Base-by-base conservation (phyloP, 2,113 vertebrate genomes). In the Stegostoma tigrinum region DNA sequence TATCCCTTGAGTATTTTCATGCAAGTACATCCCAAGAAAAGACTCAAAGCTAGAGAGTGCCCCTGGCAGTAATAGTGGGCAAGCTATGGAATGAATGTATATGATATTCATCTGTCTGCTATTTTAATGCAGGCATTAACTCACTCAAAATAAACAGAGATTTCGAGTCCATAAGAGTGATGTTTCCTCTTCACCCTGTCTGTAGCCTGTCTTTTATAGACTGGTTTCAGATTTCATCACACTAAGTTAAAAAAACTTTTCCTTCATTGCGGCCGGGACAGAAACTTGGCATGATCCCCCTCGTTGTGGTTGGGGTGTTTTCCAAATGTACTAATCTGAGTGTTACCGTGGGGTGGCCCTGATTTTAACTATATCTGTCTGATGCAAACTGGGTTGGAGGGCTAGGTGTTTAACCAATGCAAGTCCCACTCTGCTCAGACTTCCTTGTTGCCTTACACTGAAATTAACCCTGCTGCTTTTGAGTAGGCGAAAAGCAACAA, bases 81-180 rank as follows among this genome's bases (percentile, higher is more conserved):
- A 80, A 95, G 21, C n/a, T 61, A 66, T 66, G 38, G 17, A 67
- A 93, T 7, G 38, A 19, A 91, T 91, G 61, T 52, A 61, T 30
- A 64, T n/a, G 52, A 61, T 55, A 66, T n/a, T 67, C 61, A 66
- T 66, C 89, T 67, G 89, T 66, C 61, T 66, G 89, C 87, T 91
- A 64, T 61, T 91, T 91, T 91, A 91, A 91, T n/a, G 52, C 3
- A 34, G 55, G 55, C 38, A 95, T 64, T 95, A 64, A 78, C 34
- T 85, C 95, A 78, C 78, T n/a, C 80, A 85, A 85, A 85, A 85
- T 78, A 85, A 95, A 85, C 70, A n/a, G 17, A 80, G 45, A 85
- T 95, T 85, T 75, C n/a, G 1, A 55, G 66, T 1, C 42, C 72
- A 14, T 55, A 38, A 66, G 89, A 38, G 17, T n/a, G n/a, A 93